These are phyloP conservation scores for Redunca redunca DNA, from an alignment of 2,113 vertebrate species.

Conservation along the genomic window DNA sequence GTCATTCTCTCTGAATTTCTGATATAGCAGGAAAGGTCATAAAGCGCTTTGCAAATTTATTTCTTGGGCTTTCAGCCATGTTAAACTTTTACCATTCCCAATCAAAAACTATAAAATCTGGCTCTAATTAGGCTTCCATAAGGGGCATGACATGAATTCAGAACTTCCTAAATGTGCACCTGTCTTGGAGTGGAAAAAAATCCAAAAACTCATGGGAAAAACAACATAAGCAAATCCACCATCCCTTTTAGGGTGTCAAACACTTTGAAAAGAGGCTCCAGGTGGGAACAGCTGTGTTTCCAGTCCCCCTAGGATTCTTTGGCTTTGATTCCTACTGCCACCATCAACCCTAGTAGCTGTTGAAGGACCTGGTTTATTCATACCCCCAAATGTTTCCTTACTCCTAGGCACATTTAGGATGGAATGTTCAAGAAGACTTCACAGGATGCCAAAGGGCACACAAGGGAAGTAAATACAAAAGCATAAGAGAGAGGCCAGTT, in stretches of 20 bases:
- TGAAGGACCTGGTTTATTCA: not conserved
- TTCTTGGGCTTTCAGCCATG: not conserved
- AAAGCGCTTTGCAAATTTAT: not conserved
- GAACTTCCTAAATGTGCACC: not conserved
- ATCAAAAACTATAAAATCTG: slow-evolving; percentile 3
- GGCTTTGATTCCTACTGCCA: not conserved
- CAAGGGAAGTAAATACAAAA: not conserved
- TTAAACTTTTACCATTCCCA: not conserved
- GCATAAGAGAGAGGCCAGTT: not conserved
- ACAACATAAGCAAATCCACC: not conserved
- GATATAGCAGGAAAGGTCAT: not conserved
- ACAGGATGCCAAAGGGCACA: not conserved
- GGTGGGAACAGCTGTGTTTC: not conserved
- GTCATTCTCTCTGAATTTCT: not conserved
- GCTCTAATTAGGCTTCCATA: not conserved
- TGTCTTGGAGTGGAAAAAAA: not conserved
- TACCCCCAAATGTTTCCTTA: not conserved
- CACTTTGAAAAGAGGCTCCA: not conserved
- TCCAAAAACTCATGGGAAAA: not conserved
- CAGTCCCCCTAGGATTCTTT: not conserved
- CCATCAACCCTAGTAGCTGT: not conserved
- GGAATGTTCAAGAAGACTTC: not conserved
- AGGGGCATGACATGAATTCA: not conserved
- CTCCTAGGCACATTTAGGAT: not conserved
- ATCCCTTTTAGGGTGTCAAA: not conserved